phyloP scores from a whole-genome alignment of 1,140 invertebrate genomes.

The Fopius arisanus region DNA sequence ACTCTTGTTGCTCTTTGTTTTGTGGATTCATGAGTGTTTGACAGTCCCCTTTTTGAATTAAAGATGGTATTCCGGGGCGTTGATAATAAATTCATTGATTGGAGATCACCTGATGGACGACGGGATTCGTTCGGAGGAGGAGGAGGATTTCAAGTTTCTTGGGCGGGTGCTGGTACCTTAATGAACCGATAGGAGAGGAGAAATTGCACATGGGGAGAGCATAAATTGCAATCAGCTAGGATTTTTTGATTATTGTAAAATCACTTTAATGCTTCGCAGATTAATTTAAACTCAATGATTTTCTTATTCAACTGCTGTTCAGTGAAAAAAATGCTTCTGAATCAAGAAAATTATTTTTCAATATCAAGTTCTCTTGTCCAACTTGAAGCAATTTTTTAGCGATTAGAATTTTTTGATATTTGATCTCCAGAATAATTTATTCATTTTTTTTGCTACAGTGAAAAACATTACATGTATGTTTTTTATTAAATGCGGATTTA shows the following conservation, averaged over 20 bases:
- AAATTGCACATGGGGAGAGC: slow-evolving; percentile 37
- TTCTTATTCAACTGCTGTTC: no score
- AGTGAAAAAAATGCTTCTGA: no score
- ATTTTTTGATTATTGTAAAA: not conserved
- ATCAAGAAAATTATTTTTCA: no score
- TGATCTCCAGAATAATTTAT: no score
- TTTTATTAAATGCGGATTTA: no score
- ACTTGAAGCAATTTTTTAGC: no score
- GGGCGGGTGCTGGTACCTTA: slow-evolving; percentile 28
- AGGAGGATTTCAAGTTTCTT: slow-evolving; percentile 15
- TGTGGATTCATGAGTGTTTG: not conserved
- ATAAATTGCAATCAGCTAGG: slow-evolving; percentile 52
- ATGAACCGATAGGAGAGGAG: slow-evolving; percentile 49
- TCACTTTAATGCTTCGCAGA: slow-evolving; percentile 14
- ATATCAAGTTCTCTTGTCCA: no score
- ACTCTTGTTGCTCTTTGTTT: not conserved
- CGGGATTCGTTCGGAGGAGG: not conserved
- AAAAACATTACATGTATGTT: no score
- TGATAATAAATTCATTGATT: slow-evolving; percentile 29
- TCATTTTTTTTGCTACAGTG: no score
- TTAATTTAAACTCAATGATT: no score
- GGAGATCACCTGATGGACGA: slow-evolving; percentile 15
- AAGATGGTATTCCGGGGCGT: not conserved
- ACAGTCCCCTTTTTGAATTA: not conserved
- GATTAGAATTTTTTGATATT: no score